Base-by-base conservation (phyloP, 2,888 invertebrate genomes). In the Hipparchia semele region DNA sequence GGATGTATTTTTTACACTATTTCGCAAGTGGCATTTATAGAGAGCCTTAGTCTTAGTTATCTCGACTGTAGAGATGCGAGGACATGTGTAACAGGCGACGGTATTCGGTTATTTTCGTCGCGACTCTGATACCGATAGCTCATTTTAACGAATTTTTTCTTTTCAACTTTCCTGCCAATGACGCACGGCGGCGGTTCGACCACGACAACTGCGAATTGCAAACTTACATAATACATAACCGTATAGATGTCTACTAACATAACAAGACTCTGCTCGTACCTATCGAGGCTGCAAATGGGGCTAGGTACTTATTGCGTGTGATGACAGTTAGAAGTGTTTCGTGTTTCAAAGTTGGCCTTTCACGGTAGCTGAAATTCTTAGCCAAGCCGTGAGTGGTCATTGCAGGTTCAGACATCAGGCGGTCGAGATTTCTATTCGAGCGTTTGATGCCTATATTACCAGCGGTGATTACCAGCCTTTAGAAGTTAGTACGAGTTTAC, bases 201-300 rank as follows among this genome's bases (percentile, higher is more conserved):
- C 80, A 80, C 82, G 87, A 86, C 85, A 87, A 88, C 88, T 84
- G 83, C 80, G 77, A 83, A 83, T 78, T 79, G 81, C 81, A 84
- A 86, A 87, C 87, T 83, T 84, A 86, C 83, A 83, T 76, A 80
- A 80, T 75, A 79, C 81, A 84, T 87, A 90, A 89, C 86, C 79
- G 87, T 90, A 88, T 91, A 90, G 90, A 92, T 92, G 93, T 92
- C 90, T 93, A 93, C 93, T 93, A 93, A 93, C 92, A 84, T 90
- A 91, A 91, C 90, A 88, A 85, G 82, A 86, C 84, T 87, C 84
- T 83, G 91, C 90, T 91, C 90, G 90, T 88, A 87, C 85, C 88
- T 86, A 82, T 85, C 82, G 79, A 86, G 87, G 87, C 87, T 90
- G 88, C 87, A 85, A 83, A 83, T 88, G 90, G 92, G 92, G 90